Base-by-base conservation (phyloP, 2,797 vertebrate genomes). In the Glyptemys insculpta region DNA sequence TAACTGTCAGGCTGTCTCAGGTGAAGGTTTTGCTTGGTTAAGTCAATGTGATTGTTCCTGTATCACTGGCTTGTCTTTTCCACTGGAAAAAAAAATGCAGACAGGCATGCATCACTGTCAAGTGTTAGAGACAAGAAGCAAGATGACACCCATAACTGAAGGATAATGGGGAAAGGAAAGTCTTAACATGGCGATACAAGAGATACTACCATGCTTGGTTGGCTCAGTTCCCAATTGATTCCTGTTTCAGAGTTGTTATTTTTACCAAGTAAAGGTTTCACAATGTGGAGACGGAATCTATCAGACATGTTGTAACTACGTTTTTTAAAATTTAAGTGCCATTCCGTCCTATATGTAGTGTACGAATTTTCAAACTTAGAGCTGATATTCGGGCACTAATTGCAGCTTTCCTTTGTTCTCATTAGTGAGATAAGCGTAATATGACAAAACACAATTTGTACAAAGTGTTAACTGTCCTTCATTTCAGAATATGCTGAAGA, bases 1-100 rank as follows among this genome's bases (percentile, higher is more conserved):
- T 81, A 85, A 0, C 86, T 89, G 53, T 88, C 29, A 31, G 56
- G 23, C 79, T 82, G 3, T 34, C 89, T 95, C 65, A 88, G 87
- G 59, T 81, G 78, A 92, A 94, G 87, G 59, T 82, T 94, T 92
- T 92, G 80, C 87, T 86, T 91, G 83, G 62, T 79, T 91, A 87
- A 95, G 82, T 93, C 50, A 82, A 41, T 0, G 0, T 85, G 80
- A 86, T 54, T 3, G 0, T 90, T 90, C 88, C 89, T 89, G 81
- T 91, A 93, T 78, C 9, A 1, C 56, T 79, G 92, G 81, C 56
- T 80, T 91, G 87, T 81, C 83, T 89, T 92, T 91, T 57, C 37
- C 52, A 34, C 0, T 12, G 76, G 2, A 87, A 49, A 79, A 47
- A 74, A 85, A 94, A 72, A 7, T 57, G 41, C 53, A 57, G 88